A percentile compares a stretch with the other conserved stretches of the same genome.
Conservation (phyloP, 2,113 vertebrate genomes). For the Corvus cornix region DNA sequence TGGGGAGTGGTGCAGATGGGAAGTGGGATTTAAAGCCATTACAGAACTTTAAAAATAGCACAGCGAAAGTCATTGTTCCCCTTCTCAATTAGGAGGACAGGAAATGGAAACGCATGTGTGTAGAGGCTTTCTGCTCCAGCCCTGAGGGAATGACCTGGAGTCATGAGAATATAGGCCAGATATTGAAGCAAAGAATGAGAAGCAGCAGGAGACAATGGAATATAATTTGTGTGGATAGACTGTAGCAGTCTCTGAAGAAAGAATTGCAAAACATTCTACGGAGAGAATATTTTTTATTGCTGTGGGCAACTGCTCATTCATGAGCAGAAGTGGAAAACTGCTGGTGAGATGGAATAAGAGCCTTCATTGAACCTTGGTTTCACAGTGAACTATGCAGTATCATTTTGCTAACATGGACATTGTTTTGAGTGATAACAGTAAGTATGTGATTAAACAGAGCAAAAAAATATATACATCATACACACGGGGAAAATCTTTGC, state of each 20-base stretch:
- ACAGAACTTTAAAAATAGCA: constrained; percentile 27
- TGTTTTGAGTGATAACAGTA: neutral
- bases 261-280: neutral
- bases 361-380: neutral
- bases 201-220: constrained; percentile 5
- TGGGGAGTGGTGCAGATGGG: neutral
- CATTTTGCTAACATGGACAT: neutral
- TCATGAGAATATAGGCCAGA: constrained; percentile 49
- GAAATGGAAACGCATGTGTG: neutral
- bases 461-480: neutral
- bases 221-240: neutral
- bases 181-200: constrained; percentile 31
- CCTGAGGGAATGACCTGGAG: constrained; percentile 29
- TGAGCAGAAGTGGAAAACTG: neutral
- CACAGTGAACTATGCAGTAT: neutral
- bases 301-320: neutral
- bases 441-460: neutral
- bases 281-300: neutral
- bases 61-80: constrained; percentile 3
- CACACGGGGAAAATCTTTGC: neutral
- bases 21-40: neutral
- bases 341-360: neutral
- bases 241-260: neutral
- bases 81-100: neutral
- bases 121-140: neutral